phyloP scores from a whole-genome alignment of 2,888 invertebrate genomes.

The Pogonocherus hispidulus region DNA sequence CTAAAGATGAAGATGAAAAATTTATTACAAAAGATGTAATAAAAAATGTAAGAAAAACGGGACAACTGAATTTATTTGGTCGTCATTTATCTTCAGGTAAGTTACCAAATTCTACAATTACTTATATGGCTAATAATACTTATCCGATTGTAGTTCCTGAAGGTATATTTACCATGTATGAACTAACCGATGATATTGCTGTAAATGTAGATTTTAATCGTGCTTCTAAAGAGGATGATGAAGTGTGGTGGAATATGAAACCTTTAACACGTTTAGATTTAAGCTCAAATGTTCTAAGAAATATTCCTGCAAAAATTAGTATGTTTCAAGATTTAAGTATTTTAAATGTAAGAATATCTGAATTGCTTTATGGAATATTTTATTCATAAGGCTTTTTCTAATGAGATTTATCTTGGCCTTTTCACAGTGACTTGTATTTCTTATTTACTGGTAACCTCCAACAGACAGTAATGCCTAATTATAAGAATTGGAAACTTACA shows the following conservation, averaged over 20 bases:
- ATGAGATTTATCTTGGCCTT: too few species aligned
- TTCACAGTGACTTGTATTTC: too few species aligned
- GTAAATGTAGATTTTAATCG: conserved; percentile 73
- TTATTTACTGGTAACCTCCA: too few species aligned
- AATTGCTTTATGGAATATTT: neutral
- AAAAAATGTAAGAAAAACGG: conserved; percentile 85
- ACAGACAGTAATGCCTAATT: too few species aligned
- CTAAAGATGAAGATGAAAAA: conserved; percentile 78
- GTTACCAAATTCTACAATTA: conserved; percentile 37
- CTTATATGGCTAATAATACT: neutral
- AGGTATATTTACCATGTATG: conserved; percentile 81
- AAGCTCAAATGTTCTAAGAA: conserved; percentile 79
- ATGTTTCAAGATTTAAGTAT: conserved; percentile 78
- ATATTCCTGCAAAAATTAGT: conserved; percentile 76
- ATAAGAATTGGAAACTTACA: too few species aligned
- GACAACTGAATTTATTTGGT: conserved; percentile 84
- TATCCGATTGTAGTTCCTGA: conserved; percentile 74
- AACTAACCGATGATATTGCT: conserved; percentile 75
- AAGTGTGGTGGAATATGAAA: conserved; percentile 86
- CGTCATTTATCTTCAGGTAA: conserved; percentile 81
- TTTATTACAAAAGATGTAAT: conserved; percentile 80
- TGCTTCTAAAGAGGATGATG: conserved; percentile 69
- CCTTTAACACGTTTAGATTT: conserved; percentile 84
- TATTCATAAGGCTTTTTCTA: too few species aligned
- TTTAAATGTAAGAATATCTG: conserved; percentile 74